A percentile compares a stretch with the other conserved stretches of the same genome.
These are phyloP conservation scores for Panagrolaimus sp. DNA, from an alignment of 1,140 invertebrate genomes.

Conservation along the genomic window DNA sequence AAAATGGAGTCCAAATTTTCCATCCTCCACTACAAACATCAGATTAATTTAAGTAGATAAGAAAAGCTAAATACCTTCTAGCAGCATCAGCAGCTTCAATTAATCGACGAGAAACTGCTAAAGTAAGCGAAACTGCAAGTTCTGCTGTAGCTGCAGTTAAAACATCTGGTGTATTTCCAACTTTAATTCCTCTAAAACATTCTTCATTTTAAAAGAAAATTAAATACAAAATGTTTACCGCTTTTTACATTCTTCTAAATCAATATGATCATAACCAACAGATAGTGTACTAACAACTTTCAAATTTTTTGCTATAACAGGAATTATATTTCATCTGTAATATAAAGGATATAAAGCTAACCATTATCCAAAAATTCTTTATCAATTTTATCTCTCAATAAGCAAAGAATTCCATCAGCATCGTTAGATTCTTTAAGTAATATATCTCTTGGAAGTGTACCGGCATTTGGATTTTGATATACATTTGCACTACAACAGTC, in stretches of 20 bases:
- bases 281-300: conserved; percentile 83
- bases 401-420: conserved; percentile 73
- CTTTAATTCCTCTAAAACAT: conserved; percentile 52
- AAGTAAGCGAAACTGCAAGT: conserved; percentile 72
- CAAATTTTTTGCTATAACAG: conserved; percentile 69
- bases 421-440: conserved; percentile 69
- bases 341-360: conserved; percentile 39
- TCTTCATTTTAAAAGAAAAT: no score
- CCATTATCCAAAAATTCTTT: conserved; percentile 68
- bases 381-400: conserved; percentile 78
- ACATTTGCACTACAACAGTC: conserved; percentile 40
- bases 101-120: conserved; percentile 59
- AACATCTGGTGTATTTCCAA: conserved; percentile 83
- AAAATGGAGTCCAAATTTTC: conserved; percentile 75
- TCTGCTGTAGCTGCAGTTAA: conserved; percentile 85
- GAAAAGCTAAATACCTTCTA: conserved; percentile 20
- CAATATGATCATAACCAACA: conserved; percentile 69
- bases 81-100: conserved; percentile 32
- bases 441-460: conserved; percentile 67
- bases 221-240: conserved; percentile 39
- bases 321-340: conserved; percentile 33
- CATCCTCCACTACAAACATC: conserved; percentile 69
- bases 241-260: conserved; percentile 60
- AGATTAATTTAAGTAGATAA: background rate
- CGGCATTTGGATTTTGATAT: conserved; percentile 51